Percentiles rank a stretch among this genome's conserved stretches.
These are phyloP conservation scores for Orchesella cincta DNA, from an alignment of 1,140 invertebrate genomes.

Conservation along the genomic window DNA sequence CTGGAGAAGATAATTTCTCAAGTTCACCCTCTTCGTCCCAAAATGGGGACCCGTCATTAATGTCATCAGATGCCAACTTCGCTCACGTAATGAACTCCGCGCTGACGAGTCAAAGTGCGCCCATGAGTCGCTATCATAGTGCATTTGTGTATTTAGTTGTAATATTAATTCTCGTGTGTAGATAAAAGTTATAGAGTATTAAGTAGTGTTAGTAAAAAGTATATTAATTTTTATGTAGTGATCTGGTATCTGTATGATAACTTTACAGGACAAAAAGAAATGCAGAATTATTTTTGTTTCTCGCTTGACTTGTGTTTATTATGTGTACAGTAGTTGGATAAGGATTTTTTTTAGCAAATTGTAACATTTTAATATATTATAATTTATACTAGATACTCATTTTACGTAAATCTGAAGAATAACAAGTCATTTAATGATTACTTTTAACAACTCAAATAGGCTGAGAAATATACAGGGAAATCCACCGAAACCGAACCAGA, in stretches of 20 bases:
- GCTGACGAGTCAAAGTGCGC: constrained; percentile 43
- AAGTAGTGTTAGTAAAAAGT: not conserved
- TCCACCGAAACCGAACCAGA: too few species aligned
- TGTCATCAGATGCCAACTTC: constrained; percentile 23
- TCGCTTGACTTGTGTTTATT: too few species aligned
- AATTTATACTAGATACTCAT: too few species aligned
- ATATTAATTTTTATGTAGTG: constrained; percentile 1
- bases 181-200: not conserved
- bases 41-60: not conserved
- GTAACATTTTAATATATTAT: too few species aligned
- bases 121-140: constrained; percentile 40
- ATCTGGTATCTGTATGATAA: not conserved
- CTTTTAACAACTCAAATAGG: too few species aligned
- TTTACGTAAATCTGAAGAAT: too few species aligned
- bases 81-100: constrained; percentile 44
- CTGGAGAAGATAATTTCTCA: constrained; percentile 44
- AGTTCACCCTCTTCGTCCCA: not conserved
- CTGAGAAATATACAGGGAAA: too few species aligned
- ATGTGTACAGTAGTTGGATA: too few species aligned
- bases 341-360: too few species aligned
- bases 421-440: too few species aligned
- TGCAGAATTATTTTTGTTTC: too few species aligned
- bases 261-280: too few species aligned
- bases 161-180: constrained; percentile 3
- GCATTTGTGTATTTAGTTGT: constrained; percentile 36